Percentiles rank a stretch among this genome's conserved stretches.
Evolutionary conservation across 2,888 invertebrate species (phyloP).

Genomic region (Melieria omissa): DNA sequence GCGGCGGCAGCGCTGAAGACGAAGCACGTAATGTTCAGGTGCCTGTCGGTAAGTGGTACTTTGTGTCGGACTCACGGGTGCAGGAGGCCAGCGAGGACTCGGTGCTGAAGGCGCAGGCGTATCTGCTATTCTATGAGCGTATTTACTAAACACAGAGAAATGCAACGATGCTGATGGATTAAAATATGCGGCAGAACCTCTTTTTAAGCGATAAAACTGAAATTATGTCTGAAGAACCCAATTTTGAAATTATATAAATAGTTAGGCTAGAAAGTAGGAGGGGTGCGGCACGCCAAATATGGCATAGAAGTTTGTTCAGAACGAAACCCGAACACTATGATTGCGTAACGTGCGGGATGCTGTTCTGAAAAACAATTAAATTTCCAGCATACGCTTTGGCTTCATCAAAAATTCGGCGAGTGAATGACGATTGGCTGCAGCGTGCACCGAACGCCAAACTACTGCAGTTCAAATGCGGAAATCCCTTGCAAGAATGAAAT

Average conservation of each 20-base stretch:
- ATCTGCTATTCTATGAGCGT: slow-evolving; percentile 95
- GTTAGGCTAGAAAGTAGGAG: slow-evolving; percentile 27
- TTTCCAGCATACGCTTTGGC: too few relatives aligned
- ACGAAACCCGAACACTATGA: too few relatives aligned
- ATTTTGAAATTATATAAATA: slow-evolving; percentile 28
- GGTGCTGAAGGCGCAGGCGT: slow-evolving; percentile 90
- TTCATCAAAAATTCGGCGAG: too few relatives aligned
- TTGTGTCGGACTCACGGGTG: slow-evolving; percentile 91
- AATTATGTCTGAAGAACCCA: neutral
- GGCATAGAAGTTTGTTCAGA: neutral
- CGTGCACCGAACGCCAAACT: too few relatives aligned
- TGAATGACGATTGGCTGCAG: too few relatives aligned
- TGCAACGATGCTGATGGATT: slow-evolving; percentile 21
- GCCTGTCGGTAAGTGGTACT: slow-evolving; percentile 88
- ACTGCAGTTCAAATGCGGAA: too few relatives aligned
- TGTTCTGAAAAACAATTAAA: too few relatives aligned
- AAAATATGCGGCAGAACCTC: slow-evolving; percentile 8
- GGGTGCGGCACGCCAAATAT: slow-evolving; percentile 1
- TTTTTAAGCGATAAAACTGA: slow-evolving; percentile 12
- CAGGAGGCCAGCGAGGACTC: slow-evolving; percentile 81
- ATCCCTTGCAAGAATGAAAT: too few relatives aligned
- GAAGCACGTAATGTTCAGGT: slow-evolving; percentile 62
- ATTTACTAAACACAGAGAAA: slow-evolving; percentile 72
- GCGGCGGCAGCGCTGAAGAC: slow-evolving; percentile 61
- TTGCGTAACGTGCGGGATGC: too few relatives aligned